Evolutionary conservation across 2,888 invertebrate genomes (phyloP), one percentile per base, ranked within the genome.

Genomic region (Emmelina monodactyla): DNA sequence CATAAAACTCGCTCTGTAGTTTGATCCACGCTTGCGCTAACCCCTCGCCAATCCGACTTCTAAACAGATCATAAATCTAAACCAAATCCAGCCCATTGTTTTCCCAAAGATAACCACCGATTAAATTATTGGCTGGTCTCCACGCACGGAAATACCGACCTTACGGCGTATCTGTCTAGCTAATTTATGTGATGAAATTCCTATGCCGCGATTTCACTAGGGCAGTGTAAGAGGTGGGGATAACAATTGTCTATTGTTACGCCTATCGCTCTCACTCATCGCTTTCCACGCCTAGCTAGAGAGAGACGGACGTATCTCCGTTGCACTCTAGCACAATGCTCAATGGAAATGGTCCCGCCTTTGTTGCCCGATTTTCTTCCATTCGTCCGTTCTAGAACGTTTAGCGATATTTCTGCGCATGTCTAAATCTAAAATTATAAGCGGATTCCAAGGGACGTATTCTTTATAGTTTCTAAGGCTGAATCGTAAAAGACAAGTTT

Each of bases 221-320:
- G 66, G 62, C 65, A 61, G 60, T 47, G 47, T 60, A 48, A 45
- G 49, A 55, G 58, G 76, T 61, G 58, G 78, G 78, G 76, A 75
- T 78, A 75, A 79, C 79, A 79, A 79, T 79, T 67, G 78, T 68
- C 78, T 75, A 79, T 79, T 79, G 78, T 78, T 52, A 54, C 59
- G 60, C 56, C 78, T 76, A 71, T 78, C 78, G 78, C 75, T 73
- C 61, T 76, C 55, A 56, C 55, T 58, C 59, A 60, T 63, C 63
- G 64, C 51, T 56, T 55, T 55, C 51, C 58, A 52, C 50, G 58
- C 63, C 72, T 70, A 66, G 72, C 48, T 43, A 50, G 68, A 71
- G 40, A 29, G 51, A 39, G 58, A 61, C 44, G 42, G 51, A 29
- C 11, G 16, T 50, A 45, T 58, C 39, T 44, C 54, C 43, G 53